A percentile compares a stretch with the other conserved stretches of the same genome.
Conservation (phyloP, 2,888 invertebrate genomes). For the Nyleta sp. region DNA sequence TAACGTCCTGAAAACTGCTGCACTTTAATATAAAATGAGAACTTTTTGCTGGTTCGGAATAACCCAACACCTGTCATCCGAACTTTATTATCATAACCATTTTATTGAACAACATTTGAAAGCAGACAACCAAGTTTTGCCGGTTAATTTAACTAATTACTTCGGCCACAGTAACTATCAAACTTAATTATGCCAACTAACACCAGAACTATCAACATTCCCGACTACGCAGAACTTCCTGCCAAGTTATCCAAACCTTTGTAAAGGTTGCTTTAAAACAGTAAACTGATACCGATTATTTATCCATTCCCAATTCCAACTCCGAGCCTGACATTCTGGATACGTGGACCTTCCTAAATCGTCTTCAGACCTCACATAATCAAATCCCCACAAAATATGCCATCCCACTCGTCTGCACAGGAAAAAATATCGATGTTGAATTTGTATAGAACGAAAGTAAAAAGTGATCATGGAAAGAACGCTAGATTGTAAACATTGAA, state of each 20-base stretch:
- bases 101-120: constrained; percentile 41
- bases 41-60: no score
- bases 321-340: no score
- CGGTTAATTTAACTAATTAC: constrained; percentile 54
- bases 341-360: no score
- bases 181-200: constrained; percentile 53
- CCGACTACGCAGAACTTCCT: constrained; percentile 26
- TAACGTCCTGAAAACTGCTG: constrained; percentile 8
- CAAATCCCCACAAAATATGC: no score
- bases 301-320: background rate
- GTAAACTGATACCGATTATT: no score
- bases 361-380: no score
- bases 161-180: constrained; percentile 38
- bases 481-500: no score
- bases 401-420: no score
- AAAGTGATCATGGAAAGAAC: no score
- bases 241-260: constrained; percentile 2
- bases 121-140: constrained; percentile 43
- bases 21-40: background rate
- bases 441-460: no score
- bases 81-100: constrained; percentile 20
- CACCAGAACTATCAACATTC: constrained; percentile 42
- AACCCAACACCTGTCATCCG: no score
- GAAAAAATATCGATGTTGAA: no score
- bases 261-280: constrained; percentile 18